phyloP scores from a whole-genome alignment of 2,888 invertebrate genomes.

The Trissonchulus latispiculum region DNA sequence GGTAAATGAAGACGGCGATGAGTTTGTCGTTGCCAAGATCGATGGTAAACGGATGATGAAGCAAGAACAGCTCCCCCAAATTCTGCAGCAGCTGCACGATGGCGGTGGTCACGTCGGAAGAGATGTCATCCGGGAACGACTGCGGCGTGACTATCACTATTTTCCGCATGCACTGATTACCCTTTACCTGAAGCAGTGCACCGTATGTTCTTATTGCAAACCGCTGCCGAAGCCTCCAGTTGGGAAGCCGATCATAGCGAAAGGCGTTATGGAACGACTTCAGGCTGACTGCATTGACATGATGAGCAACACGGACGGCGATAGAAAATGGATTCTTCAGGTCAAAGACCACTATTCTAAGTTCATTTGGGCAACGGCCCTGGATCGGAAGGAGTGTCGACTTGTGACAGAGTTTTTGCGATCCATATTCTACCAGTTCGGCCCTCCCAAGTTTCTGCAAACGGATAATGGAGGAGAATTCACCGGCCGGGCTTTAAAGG shows the following conservation, averaged over 20 bases:
- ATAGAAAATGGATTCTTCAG: not conserved
- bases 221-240: not conserved
- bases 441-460: not conserved
- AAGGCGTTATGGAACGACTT: not conserved
- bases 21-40: not conserved
- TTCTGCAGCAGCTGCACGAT: not conserved
- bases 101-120: not conserved
- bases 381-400: not conserved
- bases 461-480: not conserved
- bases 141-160: not conserved
- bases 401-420: not conserved
- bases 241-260: not conserved
- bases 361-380: not conserved
- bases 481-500: not conserved
- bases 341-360: not conserved
- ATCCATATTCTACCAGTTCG: not conserved
- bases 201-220: not conserved
- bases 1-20: no score
- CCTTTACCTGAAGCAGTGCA: not conserved
- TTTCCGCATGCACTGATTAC: not conserved
- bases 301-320: not conserved
- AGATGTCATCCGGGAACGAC: not conserved
- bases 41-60: not conserved
- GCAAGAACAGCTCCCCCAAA: not conserved
- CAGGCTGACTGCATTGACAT: not conserved